A percentile compares a stretch with the other conserved stretches of the same genome.
Conservation (phyloP, 1,140 invertebrate species). For the Cydia fagiglandana region DNA sequence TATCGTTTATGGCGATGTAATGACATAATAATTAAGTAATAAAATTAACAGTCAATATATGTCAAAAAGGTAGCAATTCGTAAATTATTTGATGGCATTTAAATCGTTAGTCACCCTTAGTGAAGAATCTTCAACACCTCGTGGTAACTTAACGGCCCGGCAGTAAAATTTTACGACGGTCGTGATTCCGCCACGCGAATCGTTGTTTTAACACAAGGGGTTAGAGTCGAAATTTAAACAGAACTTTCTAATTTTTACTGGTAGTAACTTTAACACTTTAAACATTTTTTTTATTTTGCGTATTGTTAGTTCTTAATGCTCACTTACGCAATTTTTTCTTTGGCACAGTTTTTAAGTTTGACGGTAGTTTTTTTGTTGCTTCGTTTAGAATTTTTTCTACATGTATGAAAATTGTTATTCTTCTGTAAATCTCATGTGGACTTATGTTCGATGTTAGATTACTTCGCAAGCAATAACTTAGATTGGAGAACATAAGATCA, state of each 20-base stretch:
- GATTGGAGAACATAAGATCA: no score
- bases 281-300: neutral
- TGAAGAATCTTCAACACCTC: slow-evolving; percentile 8
- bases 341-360: neutral
- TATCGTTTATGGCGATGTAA: no score
- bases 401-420: no score
- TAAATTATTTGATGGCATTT: neutral
- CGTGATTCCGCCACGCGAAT: neutral
- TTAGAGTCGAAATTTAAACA: neutral
- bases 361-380: neutral
- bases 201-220: neutral
- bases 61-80: neutral
- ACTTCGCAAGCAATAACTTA: no score
- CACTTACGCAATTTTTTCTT: neutral
- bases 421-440: no score
- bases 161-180: slow-evolving; percentile 20
- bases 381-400: neutral
- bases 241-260: neutral
- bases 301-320: neutral
- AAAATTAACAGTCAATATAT: neutral
- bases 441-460: no score
- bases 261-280: neutral
- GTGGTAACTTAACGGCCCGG: slow-evolving; percentile 11
- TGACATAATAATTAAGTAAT: neutral
- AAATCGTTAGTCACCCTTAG: neutral